Base-by-base conservation (phyloP, 2,888 invertebrate species). In the Sceliomorpha sp. region DNA sequence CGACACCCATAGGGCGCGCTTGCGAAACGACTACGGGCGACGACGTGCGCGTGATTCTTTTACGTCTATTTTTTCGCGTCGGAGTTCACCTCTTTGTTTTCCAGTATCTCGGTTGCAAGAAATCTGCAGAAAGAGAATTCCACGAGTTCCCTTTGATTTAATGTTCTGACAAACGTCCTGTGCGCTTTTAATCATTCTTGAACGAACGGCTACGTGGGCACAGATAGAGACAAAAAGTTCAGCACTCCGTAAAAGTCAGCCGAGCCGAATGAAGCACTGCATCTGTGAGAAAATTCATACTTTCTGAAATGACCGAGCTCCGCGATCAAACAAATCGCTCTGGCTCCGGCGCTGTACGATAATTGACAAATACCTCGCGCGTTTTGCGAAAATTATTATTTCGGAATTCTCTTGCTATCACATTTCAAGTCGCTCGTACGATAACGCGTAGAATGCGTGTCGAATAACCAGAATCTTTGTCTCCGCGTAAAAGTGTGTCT, bases 161-260 rank as follows among this genome's bases (percentile, higher is more conserved):
- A 55, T 63, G 34, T 42, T 37, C 34, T 14, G 47, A 45, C 53
- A 55, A 63, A 55, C 40, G 55, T 53, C 42, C 40, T 36, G 47
- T 29, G 36, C 17, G 47, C 48, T 63, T 63, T 63, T 63, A 63
- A 55, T 63, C 55, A 63, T 55, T 55, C 53, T 60, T 15, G 29
- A 51, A 45, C 44, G 36, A 51, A 51, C 45, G 31, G 53, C 29
- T 42, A 48, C 13, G 42, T 50, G 36, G 12, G 37, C 37, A 12
- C 31, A 17, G 34, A 62, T 40, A 40, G 47, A 53, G 29, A 47
- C 45, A 39, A 51, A 51, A 47, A 37, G 34, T 56, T 34, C n/a
- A n/a, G n/a, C n/a, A n/a, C n/a, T n/a, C 29, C 24, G 14, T 13
- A 32, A 34, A 32, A 58, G 32, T 58, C 42, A 26, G 26, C 26